Evolutionary conservation across 2,888 invertebrate species (phyloP).

Genomic region (Melieria omissa): DNA sequence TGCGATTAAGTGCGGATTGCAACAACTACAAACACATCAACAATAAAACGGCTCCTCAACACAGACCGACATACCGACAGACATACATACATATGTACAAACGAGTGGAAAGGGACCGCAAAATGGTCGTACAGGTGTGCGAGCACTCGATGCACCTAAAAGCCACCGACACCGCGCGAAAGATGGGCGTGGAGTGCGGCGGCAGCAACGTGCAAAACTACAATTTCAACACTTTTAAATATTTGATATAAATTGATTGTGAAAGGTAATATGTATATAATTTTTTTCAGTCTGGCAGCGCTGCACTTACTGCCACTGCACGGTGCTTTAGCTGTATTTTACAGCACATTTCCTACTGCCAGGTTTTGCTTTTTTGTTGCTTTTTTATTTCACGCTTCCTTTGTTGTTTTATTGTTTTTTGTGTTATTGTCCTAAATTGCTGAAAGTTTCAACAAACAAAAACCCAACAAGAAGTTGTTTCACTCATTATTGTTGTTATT

Average conservation of each 20-base stretch:
- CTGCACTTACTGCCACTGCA: too few relatives aligned
- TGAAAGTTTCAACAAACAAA: too few relatives aligned
- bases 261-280: conserved; percentile 38
- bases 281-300: not conserved
- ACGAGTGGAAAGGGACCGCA: not conserved
- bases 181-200: too few relatives aligned
- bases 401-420: too few relatives aligned
- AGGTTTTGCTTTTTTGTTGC: not conserved
- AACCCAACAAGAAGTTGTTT: too few relatives aligned
- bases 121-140: too few relatives aligned
- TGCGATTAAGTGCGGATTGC: conserved; percentile 16
- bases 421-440: too few relatives aligned
- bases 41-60: not conserved
- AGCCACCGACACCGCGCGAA: too few relatives aligned
- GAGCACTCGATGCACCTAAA: too few relatives aligned
- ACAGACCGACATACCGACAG: not conserved
- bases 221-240: conserved; percentile 47
- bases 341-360: not conserved
- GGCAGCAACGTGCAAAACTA: conserved; percentile 36
- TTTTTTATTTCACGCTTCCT: not conserved
- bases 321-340: too few relatives aligned
- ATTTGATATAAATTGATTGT: conserved; percentile 49
- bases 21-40: not conserved
- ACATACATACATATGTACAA: not conserved
- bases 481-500: too few relatives aligned